Conservation (phyloP, 2,888 invertebrate genomes). For the Scaptomyza cyrtandrae region DNA sequence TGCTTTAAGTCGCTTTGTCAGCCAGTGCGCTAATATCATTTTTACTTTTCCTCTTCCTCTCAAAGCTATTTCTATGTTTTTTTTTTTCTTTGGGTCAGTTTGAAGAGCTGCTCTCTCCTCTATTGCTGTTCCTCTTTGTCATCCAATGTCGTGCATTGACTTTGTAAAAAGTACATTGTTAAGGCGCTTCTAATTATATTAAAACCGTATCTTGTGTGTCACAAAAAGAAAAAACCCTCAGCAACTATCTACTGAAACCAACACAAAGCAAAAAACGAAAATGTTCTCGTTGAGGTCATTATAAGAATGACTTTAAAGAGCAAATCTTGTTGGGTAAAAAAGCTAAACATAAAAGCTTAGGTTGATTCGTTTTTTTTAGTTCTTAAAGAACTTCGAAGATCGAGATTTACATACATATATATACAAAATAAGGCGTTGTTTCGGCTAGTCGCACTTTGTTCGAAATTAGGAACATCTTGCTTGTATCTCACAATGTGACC, state of each 20-base stretch:
- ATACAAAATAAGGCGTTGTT: too few species aligned
- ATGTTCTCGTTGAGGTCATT: background rate
- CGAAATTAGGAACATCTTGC: too few species aligned
- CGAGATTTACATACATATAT: too few species aligned
- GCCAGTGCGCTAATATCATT: background rate
- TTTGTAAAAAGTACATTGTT: conserved; percentile 69
- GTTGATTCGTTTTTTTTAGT: too few species aligned
- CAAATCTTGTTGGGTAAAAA: background rate
- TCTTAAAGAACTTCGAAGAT: too few species aligned
- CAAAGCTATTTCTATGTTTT: too few species aligned
- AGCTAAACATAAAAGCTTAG: too few species aligned
- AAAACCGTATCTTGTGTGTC: conserved; percentile 66
- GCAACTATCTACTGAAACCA: background rate
- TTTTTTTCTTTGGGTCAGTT: conserved; percentile 33
- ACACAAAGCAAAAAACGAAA: background rate
- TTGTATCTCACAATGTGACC: background rate
- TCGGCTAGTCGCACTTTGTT: too few species aligned
- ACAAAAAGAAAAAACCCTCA: background rate
- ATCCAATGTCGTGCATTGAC: background rate
- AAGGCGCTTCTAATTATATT: conserved; percentile 77
- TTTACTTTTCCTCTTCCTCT: background rate
- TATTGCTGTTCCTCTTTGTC: background rate
- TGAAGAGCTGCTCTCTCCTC: background rate
- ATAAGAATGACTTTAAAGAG: background rate
- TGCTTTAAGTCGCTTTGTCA: conserved; percentile 4